Evolutionary conservation across 2,888 invertebrate genomes (phyloP).

Genomic region (Proisotoma minuta): DNA sequence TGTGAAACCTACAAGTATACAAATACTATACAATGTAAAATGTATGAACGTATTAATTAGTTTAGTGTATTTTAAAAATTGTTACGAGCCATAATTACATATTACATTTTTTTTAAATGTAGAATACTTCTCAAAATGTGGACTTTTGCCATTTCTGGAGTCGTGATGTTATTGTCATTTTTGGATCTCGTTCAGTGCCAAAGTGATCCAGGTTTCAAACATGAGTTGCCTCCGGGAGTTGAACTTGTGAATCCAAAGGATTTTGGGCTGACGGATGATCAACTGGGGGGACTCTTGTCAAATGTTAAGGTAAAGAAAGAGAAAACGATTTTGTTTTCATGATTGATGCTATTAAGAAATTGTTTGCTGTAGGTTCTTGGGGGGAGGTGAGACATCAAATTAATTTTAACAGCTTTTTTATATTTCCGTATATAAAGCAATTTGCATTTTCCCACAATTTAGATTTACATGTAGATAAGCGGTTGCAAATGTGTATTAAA

Average conservation of each 20-base stretch:
- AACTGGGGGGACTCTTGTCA: slow-evolving; percentile 44
- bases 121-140: background rate
- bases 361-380: slow-evolving; percentile 27
- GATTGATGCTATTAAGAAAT: background rate
- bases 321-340: background rate
- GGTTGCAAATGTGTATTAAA: background rate
- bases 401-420: background rate
- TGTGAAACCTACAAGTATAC: too few species aligned
- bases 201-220: slow-evolving; percentile 32
- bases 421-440: background rate
- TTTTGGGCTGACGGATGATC: slow-evolving; percentile 41
- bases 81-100: too few species aligned
- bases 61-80: too few species aligned
- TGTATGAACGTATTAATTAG: too few species aligned
- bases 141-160: background rate
- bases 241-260: slow-evolving; percentile 47
- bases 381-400: slow-evolving; percentile 33
- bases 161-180: background rate
- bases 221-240: slow-evolving; percentile 44
- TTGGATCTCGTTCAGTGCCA: background rate
- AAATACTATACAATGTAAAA: too few species aligned
- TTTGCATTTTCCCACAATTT: background rate
- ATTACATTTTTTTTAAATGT: too few species aligned
- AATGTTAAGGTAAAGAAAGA: slow-evolving; percentile 35
- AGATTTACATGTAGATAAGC: background rate